Base-by-base conservation (phyloP, 2,797 vertebrate species). In the Hippocampus kuda region DNA sequence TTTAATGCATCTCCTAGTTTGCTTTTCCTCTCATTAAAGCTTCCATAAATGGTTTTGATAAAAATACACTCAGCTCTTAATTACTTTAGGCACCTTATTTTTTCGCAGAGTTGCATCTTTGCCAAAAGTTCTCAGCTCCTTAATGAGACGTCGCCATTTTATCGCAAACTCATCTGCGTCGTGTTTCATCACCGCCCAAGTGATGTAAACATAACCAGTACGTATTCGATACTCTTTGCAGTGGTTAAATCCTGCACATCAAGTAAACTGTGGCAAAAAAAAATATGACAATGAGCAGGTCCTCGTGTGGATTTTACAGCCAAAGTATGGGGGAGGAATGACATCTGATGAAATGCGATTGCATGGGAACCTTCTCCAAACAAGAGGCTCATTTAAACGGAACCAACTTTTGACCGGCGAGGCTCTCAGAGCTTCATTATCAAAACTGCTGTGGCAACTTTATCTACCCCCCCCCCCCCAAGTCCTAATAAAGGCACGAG, bases 351-450 rank as follows among this genome's bases (percentile, higher is more conserved):
- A 27, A 24, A 24, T 44, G 42, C n/a, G 7, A 44, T 44, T 65
- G 24, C 11, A 48, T 65, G 38, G 69, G 67, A 72, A 34, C 27
- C 30, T 38, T 63, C 49, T 66, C 22, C 1, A 56, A 76, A 79
- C 71, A 80, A 73, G 72, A 48, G 72, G 70, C 76, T 79, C 65
- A 75, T 77, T 80, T 80, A 69, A 68, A 62, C 61, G 20, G 63
- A 62, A 41, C 1, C 22, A 15, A 44, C 70, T 75, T 78, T 66
- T 74, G 74, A 72, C 70, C 71, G 73, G 67, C 73, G 63, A 77
- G 70, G 70, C 24, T 20, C 51, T 41, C 51, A 65, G 68, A 76
- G 68, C 46, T 80, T 76, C 62, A 68, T 73, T 66, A 77, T 74
- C 42, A 72, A 53, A n/a, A 27, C 5, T 75, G 60, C 64, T 77